Evolutionary conservation across 2,888 invertebrate species (phyloP).

Genomic region (Heliconius ethilla): DNA sequence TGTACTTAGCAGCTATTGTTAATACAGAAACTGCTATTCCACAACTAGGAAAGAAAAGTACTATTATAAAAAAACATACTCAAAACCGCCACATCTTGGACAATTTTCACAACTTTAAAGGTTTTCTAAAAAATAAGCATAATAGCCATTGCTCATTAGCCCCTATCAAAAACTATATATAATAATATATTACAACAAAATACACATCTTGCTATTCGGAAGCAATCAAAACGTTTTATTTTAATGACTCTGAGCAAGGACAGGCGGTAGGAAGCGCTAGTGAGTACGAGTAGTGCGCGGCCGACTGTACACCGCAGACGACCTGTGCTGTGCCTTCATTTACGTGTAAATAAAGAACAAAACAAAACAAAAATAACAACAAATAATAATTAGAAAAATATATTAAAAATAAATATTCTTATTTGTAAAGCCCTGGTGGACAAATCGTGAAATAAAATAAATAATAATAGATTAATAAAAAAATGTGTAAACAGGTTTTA

Average conservation of each 20-base stretch:
- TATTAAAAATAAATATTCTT: not conserved
- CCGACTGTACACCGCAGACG: constrained; percentile 33
- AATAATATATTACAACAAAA: constrained; percentile 7
- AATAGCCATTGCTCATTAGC: too few species aligned
- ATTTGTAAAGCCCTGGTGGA: not conserved
- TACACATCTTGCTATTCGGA: constrained; percentile 39
- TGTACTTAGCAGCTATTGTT: too few species aligned
- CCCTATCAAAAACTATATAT: too few species aligned
- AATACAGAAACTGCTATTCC: too few species aligned
- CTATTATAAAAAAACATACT: too few species aligned
- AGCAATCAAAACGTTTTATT: constrained; percentile 44
- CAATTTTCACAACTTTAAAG: too few species aligned
- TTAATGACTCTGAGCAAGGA: constrained; percentile 44
- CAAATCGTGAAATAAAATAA: not conserved
- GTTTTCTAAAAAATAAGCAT: too few species aligned
- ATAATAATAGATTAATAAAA: not conserved
- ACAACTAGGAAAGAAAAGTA: too few species aligned
- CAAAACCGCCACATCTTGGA: not conserved
- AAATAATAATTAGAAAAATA: not conserved
- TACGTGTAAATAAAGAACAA: constrained; percentile 4
- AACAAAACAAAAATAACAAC: not conserved
- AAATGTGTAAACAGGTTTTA: not conserved
- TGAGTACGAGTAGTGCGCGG: constrained; percentile 18
- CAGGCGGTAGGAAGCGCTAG: constrained; percentile 41
- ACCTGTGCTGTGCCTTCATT: not conserved